Base-by-base conservation (phyloP, 2,113 vertebrate genomes). In the Bucco capensis region DNA sequence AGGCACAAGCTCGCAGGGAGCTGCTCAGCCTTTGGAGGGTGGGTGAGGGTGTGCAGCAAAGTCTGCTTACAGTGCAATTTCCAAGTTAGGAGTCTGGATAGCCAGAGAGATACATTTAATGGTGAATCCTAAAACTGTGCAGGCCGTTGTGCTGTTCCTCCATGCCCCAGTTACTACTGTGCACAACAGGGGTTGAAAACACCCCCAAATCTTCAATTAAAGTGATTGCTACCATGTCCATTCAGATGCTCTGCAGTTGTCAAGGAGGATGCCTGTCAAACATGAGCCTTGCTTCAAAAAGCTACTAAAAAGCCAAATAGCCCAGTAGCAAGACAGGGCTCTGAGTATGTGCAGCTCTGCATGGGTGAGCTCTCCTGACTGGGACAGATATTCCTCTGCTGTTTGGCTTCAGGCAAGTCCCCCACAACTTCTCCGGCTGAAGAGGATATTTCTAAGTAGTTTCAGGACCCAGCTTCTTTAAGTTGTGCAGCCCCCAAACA, bases 381-480 rank as follows among this genome's bases (percentile, higher is more conserved):
- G 44, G 61, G 57, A 74, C 89, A 90, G 50, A 42, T 66, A 62
- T 75, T 90, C 54, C 69, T 56, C 49, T 81, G 40, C 46, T 79
- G 37, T 90, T 82, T 79, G 64, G 86, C 62, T 82, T 92, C 65
- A 88, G 90, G 77, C 92, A 50, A 88, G 46, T 83, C 31, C 33
- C 19, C 33, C n/a, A 9, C 40, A 81, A 53, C 77, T 78, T 75
- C 42, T 86, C 88, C 84, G 62, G 86, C 62, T 95, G 80, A 94
- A 69, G 70, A 66, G 77, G 88, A 86, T 93, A 95, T 95, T 89
- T 85, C 9, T 14, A 40, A 64, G 70, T 22, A 65, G 37, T 94
- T 92, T 93, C 81, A 75, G 58, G 70, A 57, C 44, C 31, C 1
- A 0, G 74, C 19, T 25, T 77, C 72, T 90, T 44, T 61, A 89